These are phyloP conservation scores for Actinemys pallida DNA, from an alignment of 2,113 vertebrate genomes.

Conservation along the genomic window DNA sequence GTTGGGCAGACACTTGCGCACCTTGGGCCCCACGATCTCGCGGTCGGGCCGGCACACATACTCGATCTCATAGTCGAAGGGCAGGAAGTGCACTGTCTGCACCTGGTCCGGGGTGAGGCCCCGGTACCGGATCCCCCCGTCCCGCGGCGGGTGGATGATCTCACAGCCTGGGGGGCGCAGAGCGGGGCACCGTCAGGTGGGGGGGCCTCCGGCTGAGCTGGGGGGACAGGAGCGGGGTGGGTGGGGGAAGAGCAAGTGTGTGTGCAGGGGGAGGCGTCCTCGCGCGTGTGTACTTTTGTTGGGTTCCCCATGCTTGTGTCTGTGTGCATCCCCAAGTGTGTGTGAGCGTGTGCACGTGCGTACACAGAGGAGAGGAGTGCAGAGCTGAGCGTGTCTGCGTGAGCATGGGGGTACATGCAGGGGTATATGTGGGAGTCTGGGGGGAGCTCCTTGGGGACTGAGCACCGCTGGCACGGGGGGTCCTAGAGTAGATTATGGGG, in stretches of 20 bases:
- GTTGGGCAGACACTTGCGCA: slow-evolving; percentile 92
- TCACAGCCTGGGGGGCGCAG: slow-evolving; percentile 83
- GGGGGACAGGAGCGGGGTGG: not conserved
- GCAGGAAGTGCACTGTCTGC: slow-evolving; percentile 86
- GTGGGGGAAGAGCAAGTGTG: not conserved
- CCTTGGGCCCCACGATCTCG: slow-evolving; percentile 92
- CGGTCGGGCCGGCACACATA: slow-evolving; percentile 93
- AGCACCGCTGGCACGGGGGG: not conserved
- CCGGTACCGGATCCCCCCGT: slow-evolving; percentile 94
- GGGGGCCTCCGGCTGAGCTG: too few relatives aligned
- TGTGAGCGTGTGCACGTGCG: rapidly evolving
- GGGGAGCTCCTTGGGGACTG: not conserved
- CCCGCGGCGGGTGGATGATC: slow-evolving; percentile 93
- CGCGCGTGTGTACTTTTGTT: not conserved
- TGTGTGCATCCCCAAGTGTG: not conserved
- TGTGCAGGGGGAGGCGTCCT: too few relatives aligned
- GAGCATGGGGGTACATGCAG: not conserved
- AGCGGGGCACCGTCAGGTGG: not conserved
- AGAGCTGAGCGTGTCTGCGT: not conserved
- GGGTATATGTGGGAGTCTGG: not conserved
- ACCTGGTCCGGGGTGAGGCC: slow-evolving; percentile 94
- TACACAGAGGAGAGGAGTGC: not conserved
- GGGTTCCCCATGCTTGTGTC: not conserved
- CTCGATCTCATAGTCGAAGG: slow-evolving; percentile 96
- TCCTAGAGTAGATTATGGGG: too few relatives aligned